Evolutionary conservation across 2,888 invertebrate species (phyloP).

Genomic region (Octonoba sinensis): DNA sequence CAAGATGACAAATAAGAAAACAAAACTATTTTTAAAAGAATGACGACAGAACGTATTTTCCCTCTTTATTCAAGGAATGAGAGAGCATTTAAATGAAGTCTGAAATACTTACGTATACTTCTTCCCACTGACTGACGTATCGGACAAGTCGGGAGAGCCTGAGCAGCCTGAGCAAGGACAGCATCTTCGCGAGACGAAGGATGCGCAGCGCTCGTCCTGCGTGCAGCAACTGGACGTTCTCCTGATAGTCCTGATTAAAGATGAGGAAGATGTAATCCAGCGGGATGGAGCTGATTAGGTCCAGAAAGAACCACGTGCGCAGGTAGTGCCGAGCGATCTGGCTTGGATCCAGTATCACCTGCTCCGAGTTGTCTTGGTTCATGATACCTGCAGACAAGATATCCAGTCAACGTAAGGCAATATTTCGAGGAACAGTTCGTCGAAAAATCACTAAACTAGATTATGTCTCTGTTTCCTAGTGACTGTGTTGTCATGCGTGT

Average conservation of each 20-base stretch:
- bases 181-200: conserved; percentile 94
- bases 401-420: no score
- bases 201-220: conserved; percentile 96
- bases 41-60: no score
- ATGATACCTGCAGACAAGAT: conserved; percentile 85
- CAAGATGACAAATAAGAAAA: no score
- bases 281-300: conserved; percentile 99
- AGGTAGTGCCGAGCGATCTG: conserved; percentile 98
- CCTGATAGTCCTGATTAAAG: conserved; percentile 98
- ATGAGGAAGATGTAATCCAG: conserved; percentile 99
- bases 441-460: no score
- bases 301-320: conserved; percentile 99
- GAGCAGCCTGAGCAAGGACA: conserved; percentile 93
- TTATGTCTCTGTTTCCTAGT: no score
- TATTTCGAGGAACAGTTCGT: no score
- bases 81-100: neutral
- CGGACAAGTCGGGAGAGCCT: conserved; percentile 95
- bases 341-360: conserved; percentile 98
- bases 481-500: no score
- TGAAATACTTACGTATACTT: conserved; percentile 92
- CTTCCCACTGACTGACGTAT: conserved; percentile 99
- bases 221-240: conserved; percentile 96
- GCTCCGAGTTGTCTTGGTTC: conserved; percentile 99
- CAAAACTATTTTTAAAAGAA: no score
- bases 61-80: neutral